Base-by-base conservation (phyloP, 2,797 vertebrate species). In the Liparis tanakae region DNA sequence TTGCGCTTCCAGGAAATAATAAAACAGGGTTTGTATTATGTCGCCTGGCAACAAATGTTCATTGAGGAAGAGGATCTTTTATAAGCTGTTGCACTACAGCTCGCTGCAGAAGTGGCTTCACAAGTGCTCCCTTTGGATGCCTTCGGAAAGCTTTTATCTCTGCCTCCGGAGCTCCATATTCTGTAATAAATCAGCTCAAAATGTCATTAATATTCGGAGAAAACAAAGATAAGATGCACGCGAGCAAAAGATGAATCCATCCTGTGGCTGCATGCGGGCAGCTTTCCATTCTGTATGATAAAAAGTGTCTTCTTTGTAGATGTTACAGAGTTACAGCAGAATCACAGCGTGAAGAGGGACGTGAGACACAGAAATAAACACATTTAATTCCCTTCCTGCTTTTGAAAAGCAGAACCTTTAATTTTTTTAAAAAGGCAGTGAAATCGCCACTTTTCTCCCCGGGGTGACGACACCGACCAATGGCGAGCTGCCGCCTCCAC, bases 1-100 rank as follows among this genome's bases (percentile, higher is more conserved):
- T 43, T 22, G 46, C 25, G 53, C 56, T 76, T 72, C 70, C 68
- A 62, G 43, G 25, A 54, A 37, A 46, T 57, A 53, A 50, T 50
- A 58, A 58, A 55, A 10, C 46, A n/a, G 13, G 10, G n/a, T 51
- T 73, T 72, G 68, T 33, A 5, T 66, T 48, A 30, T 55, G 76
- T 74, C 8, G n/a, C 74, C n/a, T 64, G 34, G 83, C 64, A 79
- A 78, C 70, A 70, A 84, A 77, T 72, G 25, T 33, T 68, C 37
- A 54, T 66, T 34, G 41, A 59, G 51, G 43, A 70, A 22, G 44
- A 59, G 17, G 65, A 71, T 67, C 15, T 50, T 77, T 74, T 39
- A 43, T 13, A 60, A 37, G 67, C 25, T 72, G 36, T n/a, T 70
- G 59, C n/a, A 1, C 13, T 30, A n/a, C 43, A 22, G 41, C 20